Evolutionary conservation across 2,113 vertebrate species (phyloP).

Genomic region (Propithecus coquereli): DNA sequence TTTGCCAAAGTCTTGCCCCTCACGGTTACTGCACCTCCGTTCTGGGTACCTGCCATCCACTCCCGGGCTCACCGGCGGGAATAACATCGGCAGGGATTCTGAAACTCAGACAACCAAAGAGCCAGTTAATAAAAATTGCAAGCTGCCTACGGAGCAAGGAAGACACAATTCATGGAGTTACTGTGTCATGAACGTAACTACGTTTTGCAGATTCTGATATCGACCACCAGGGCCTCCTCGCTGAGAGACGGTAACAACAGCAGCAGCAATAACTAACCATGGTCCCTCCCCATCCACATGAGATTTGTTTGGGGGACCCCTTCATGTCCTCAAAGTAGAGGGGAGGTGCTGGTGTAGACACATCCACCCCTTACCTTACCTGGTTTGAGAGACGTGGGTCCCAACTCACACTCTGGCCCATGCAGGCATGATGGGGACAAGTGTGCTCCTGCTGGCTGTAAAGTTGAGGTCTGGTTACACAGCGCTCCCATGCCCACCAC

Average conservation of each 20-base stretch:
- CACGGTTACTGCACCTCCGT: accelerated
- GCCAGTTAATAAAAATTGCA: accelerated
- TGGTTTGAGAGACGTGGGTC: not conserved
- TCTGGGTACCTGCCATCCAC: accelerated
- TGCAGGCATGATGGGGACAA: accelerated
- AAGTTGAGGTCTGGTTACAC: accelerated
- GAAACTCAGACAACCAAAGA: not conserved
- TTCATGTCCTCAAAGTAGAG: not conserved
- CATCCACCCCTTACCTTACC: accelerated
- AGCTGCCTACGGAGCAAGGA: accelerated
- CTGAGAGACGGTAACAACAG: not conserved
- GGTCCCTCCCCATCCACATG: too few relatives aligned
- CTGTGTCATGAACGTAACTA: accelerated
- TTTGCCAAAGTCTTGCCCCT: not conserved
- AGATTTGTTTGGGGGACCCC: not conserved
- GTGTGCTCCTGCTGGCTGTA: accelerated
- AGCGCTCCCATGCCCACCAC: accelerated
- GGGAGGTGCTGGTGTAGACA: not conserved
- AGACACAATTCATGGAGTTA: accelerated
- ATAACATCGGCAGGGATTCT: not conserved
- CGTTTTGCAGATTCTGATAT: accelerated
- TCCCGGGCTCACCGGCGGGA: not conserved
- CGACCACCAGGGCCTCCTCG: accelerated
- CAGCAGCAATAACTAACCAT: accelerated
- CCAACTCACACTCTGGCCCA: accelerated